Percentiles rank a stretch among this genome's conserved stretches.
Evolutionary conservation across 2,113 vertebrate species (phyloP).

Genomic region (Todiramphus saurophagus): DNA sequence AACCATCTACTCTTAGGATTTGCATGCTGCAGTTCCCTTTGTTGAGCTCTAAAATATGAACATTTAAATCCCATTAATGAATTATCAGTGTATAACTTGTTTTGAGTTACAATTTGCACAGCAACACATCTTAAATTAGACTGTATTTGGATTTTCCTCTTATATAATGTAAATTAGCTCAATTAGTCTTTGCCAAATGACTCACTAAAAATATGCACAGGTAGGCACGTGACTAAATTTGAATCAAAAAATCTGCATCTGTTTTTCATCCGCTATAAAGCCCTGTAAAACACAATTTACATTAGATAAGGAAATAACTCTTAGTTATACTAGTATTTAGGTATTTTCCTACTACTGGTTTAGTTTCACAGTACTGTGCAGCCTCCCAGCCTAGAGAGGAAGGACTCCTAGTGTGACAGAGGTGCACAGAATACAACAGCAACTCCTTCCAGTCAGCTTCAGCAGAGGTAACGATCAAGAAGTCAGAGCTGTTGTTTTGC

Average conservation of each 20-base stretch:
- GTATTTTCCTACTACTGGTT: background rate
- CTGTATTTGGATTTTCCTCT: background rate
- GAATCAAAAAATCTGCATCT: background rate
- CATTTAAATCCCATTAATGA: slow-evolving; percentile 15
- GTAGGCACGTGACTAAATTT: background rate
- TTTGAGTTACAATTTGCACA: background rate
- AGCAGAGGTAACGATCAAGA: background rate
- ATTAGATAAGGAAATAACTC: background rate
- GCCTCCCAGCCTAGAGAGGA: background rate
- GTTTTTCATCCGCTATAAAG: background rate
- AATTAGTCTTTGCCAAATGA: slow-evolving; percentile 26
- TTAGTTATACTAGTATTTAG: background rate
- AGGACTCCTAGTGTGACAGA: background rate
- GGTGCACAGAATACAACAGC: background rate
- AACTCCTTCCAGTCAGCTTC: background rate
- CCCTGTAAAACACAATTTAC: background rate
- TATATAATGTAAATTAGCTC: background rate
- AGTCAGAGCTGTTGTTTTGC: background rate
- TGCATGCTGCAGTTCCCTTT: background rate
- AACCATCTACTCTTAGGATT: background rate
- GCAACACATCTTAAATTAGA: background rate
- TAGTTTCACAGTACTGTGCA: background rate
- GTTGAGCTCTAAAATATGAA: background rate
- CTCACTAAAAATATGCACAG: slow-evolving; percentile 11
- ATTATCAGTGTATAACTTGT: background rate